A percentile compares a stretch with the other conserved stretches of the same genome.
Conservation (phyloP, 2,113 vertebrate genomes). For the Lethenteron camtschaticum region DNA sequence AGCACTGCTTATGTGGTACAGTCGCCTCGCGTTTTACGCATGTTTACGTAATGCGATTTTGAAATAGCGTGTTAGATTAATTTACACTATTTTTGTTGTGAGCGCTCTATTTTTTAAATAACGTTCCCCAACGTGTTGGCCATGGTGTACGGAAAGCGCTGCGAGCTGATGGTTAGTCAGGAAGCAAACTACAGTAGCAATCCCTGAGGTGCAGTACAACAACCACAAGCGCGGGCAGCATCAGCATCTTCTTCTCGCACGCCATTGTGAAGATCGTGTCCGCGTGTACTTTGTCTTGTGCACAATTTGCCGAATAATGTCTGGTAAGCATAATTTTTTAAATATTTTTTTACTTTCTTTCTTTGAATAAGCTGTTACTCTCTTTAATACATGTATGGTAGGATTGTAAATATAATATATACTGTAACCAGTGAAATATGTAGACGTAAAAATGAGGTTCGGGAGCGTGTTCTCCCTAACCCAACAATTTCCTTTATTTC, state of each 20-base stretch:
- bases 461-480: not conserved
- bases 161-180: not conserved
- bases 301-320: not conserved
- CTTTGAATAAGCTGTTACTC: not conserved
- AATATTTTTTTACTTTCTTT: not conserved
- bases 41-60: not conserved
- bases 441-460: not conserved
- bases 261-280: not conserved
- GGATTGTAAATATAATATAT: not conserved
- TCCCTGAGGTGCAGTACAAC: not conserved
- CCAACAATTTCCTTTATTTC: constrained; percentile 2
- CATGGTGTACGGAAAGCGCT: not conserved
- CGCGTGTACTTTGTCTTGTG: not conserved
- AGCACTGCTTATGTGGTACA: not conserved
- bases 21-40: not conserved
- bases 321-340: not conserved
- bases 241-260: not conserved
- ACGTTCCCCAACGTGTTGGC: not conserved
- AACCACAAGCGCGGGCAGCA: not conserved
- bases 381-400: constrained; percentile 2
- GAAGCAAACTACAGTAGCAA: too few relatives aligned
- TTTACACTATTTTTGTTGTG: not conserved
- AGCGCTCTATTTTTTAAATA: not conserved
- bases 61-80: not conserved
- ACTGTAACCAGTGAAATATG: not conserved